A percentile compares a stretch with the other conserved stretches of the same genome.
Evolutionary conservation across 2,888 invertebrate species (phyloP).

Genomic region (Cheilosia grossa): DNA sequence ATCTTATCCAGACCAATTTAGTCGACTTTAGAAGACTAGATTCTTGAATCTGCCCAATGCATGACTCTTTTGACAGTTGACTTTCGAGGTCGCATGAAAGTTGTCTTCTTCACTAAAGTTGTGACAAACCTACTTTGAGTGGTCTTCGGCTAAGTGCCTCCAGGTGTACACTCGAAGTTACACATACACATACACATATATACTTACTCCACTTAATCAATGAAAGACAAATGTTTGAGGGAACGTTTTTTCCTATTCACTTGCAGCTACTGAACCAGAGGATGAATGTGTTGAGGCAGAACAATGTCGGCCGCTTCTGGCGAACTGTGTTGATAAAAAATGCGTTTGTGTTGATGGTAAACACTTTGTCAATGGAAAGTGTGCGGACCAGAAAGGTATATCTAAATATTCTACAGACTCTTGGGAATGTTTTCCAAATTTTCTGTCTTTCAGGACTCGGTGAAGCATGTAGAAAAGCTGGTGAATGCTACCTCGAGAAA

Average conservation of each 20-base stretch:
- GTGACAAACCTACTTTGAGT: no score
- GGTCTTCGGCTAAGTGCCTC: no score
- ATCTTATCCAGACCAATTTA: no score
- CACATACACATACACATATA: no score
- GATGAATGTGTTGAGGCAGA: constrained; percentile 81
- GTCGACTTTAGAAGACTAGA: no score
- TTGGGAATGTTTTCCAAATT: background rate
- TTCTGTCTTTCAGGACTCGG: constrained; percentile 76
- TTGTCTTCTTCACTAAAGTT: no score
- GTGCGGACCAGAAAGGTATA: constrained; percentile 80
- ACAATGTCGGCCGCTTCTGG: constrained; percentile 82
- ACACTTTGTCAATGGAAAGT: constrained; percentile 80
- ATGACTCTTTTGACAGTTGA: no score
- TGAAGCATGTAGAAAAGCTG: constrained; percentile 79
- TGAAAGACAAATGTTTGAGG: background rate
- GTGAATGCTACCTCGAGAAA: constrained; percentile 80
- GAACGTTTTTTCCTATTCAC: background rate
- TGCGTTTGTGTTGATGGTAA: constrained; percentile 80
- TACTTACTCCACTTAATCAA: no score
- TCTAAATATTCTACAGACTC: background rate
- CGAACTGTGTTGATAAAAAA: constrained; percentile 79
- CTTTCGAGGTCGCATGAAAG: no score
- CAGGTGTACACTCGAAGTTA: no score
- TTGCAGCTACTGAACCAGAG: constrained; percentile 79
- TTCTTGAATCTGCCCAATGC: no score